Conservation (phyloP, 2,113 vertebrate species). For the Salvator merianae region DNA sequence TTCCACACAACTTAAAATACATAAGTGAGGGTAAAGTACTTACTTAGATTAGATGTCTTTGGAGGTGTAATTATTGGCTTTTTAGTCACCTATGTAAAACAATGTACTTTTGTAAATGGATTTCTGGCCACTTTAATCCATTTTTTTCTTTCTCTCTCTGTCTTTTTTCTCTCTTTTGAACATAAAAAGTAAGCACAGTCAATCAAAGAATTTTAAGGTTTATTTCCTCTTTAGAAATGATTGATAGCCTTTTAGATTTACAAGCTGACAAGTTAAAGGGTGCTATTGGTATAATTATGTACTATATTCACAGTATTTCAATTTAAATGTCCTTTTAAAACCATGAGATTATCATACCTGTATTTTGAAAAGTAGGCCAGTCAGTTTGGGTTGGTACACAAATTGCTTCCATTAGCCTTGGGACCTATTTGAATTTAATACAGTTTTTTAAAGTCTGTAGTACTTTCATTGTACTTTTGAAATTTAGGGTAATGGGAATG, state of each 20-base stretch:
- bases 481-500: conserved; percentile 80
- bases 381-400: conserved; percentile 85
- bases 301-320: conserved; percentile 88
- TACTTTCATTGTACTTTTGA: conserved; percentile 80
- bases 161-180: conserved; percentile 48
- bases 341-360: conserved; percentile 85
- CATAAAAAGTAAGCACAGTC: conserved; percentile 86
- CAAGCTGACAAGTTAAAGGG: conserved; percentile 90
- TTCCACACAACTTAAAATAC: conserved; percentile 80
- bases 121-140: conserved; percentile 84
- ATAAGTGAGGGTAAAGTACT: conserved; percentile 81
- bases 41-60: conserved; percentile 83
- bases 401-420: conserved; percentile 88
- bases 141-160: conserved; percentile 35
- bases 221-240: conserved; percentile 86
- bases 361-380: conserved; percentile 87
- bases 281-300: conserved; percentile 90
- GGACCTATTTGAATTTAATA: conserved; percentile 86
- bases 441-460: conserved; percentile 78
- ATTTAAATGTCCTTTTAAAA: conserved; percentile 91
- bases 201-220: conserved; percentile 88
- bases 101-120: conserved; percentile 88
- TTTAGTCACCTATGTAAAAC: conserved; percentile 87
- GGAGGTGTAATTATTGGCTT: conserved; percentile 85
- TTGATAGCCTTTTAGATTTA: conserved; percentile 90